Conservation (phyloP, 2,888 invertebrate genomes). For the Lasioglossum villosulum region DNA sequence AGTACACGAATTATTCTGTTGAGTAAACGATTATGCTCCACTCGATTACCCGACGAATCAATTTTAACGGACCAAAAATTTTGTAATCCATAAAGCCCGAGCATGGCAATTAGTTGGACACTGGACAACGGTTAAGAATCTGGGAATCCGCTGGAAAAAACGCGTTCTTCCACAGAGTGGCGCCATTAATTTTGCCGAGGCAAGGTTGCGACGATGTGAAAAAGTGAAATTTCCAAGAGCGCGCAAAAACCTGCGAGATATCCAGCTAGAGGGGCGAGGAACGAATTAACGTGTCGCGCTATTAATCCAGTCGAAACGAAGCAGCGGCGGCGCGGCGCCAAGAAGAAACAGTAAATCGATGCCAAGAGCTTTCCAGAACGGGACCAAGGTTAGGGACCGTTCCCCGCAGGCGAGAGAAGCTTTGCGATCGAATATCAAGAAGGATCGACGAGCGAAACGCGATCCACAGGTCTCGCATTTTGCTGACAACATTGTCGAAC, state of each 20-base stretch:
- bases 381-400: neutral
- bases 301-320: slow-evolving; percentile 8
- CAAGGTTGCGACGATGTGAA: neutral
- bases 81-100: neutral
- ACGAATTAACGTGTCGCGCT: slow-evolving; percentile 10
- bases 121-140: neutral
- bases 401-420: neutral
- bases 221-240: neutral
- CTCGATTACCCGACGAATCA: neutral
- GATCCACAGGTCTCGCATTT: neutral
- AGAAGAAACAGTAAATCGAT: neutral
- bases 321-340: neutral
- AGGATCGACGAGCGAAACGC: neutral
- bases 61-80: neutral
- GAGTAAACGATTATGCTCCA: neutral
- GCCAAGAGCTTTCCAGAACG: neutral
- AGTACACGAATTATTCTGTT: neutral
- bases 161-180: neutral
- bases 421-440: neutral
- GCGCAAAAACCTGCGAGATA: neutral
- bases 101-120: neutral
- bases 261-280: neutral
- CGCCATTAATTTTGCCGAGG: neutral
- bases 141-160: neutral
- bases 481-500: neutral